Evolutionary conservation across 2,888 invertebrate species (phyloP).

Genomic region (Acronicta alni): DNA sequence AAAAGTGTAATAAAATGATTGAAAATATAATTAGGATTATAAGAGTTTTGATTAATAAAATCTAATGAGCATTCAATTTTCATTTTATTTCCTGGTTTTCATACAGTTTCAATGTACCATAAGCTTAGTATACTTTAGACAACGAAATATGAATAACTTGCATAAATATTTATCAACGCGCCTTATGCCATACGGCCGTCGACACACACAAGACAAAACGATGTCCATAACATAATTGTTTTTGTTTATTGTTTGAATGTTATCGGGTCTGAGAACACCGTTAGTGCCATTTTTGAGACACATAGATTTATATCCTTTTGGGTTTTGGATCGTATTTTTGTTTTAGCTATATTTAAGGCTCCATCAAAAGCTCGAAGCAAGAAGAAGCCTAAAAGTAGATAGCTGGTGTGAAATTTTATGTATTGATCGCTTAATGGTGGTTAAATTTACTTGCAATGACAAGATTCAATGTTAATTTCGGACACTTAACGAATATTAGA

Average conservation of each 20-base stretch:
- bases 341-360: constrained; percentile 12
- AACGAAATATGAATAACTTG: constrained; percentile 83
- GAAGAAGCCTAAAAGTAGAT: neutral
- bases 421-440: too few relatives aligned
- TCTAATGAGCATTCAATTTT: too few relatives aligned
- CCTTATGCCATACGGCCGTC: constrained; percentile 78
- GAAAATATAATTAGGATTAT: too few relatives aligned
- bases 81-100: too few relatives aligned
- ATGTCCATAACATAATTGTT: constrained; percentile 84
- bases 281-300: constrained; percentile 81
- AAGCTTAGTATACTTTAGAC: constrained; percentile 41
- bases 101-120: too few relatives aligned
- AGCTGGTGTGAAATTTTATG: too few relatives aligned
- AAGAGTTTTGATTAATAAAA: too few relatives aligned
- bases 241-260: constrained; percentile 81
- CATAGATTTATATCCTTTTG: constrained; percentile 62
- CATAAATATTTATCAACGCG: constrained; percentile 85
- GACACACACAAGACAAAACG: constrained; percentile 76
- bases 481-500: too few relatives aligned
- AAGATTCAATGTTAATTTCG: too few relatives aligned
- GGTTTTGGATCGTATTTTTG: constrained; percentile 32
- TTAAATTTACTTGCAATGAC: too few relatives aligned
- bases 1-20: too few relatives aligned
- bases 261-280: constrained; percentile 78
- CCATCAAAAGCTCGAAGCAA: neutral